phyloP scores from a whole-genome alignment of 53 echinoderm and acorn worm species.

The Holothuria scabra region DNA sequence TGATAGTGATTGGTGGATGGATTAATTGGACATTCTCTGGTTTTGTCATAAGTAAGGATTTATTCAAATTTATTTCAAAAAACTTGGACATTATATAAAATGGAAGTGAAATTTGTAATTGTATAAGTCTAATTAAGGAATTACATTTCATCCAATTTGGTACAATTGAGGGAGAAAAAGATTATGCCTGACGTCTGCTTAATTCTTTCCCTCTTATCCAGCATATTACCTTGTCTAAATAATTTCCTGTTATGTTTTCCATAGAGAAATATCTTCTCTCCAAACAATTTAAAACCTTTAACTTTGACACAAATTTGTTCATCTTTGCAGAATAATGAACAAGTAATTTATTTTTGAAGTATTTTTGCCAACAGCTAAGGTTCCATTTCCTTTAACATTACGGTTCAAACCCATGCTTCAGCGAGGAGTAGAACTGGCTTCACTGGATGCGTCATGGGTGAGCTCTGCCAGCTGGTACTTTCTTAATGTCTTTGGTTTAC shows the following conservation, averaged over 20 bases:
- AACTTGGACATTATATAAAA: not conserved
- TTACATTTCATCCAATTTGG: no score
- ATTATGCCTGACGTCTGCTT: no score
- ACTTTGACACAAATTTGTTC: no score
- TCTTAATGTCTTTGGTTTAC: slow-evolving; percentile 94
- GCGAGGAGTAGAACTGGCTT: slow-evolving; percentile 93
- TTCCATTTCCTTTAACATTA: slow-evolving; percentile 94
- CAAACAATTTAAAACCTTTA: no score
- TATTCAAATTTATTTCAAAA: not conserved
- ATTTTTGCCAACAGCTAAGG: slow-evolving; percentile 74
- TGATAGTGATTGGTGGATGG: slow-evolving; percentile 99
- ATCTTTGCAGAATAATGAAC: not conserved
- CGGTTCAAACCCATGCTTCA: slow-evolving; percentile 98
- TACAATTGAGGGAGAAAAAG: no score
- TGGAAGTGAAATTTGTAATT: not conserved
- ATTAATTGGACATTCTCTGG: slow-evolving; percentile 99
- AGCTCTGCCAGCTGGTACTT: slow-evolving; percentile 99
- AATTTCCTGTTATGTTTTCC: no score
- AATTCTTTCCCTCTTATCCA: no score
- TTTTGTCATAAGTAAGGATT: slow-evolving; percentile 91
- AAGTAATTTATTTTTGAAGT: not conserved
- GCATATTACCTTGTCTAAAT: no score
- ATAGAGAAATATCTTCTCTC: no score
- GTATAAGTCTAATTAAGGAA: not conserved
- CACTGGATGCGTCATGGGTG: slow-evolving; percentile 96